phyloP scores from a whole-genome alignment of 2,113 vertebrate genomes.

The Pimephales promelas region DNA sequence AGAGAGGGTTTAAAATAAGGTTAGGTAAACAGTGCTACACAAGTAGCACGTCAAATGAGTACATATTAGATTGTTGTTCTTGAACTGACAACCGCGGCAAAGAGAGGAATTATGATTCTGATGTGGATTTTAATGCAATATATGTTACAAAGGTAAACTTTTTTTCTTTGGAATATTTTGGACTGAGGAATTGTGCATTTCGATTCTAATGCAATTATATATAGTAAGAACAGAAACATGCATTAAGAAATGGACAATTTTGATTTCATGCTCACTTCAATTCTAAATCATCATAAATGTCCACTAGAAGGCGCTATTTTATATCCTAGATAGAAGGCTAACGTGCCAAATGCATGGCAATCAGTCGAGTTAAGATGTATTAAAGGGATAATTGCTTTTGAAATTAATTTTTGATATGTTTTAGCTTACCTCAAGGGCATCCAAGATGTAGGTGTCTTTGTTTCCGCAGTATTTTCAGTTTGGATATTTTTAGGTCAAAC shows the following conservation, averaged over 20 bases:
- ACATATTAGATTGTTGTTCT: background rate
- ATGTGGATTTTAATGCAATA: background rate
- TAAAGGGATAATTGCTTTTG: no score
- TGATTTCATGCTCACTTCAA: background rate
- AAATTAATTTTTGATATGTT: no score
- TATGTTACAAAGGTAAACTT: background rate
- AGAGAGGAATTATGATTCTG: background rate
- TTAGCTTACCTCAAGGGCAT: no score
- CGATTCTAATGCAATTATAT: no score
- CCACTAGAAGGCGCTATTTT: background rate
- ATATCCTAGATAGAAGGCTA: background rate
- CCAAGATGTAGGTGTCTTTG: no score
- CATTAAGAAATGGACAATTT: background rate
- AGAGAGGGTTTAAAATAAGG: constrained; percentile 12
- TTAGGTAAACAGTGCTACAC: constrained; percentile 33
- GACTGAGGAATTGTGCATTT: background rate
- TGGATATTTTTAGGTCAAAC: no score
- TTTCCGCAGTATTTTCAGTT: no score
- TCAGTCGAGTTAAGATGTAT: background rate
- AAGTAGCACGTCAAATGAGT: background rate
- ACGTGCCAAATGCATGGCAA: background rate
- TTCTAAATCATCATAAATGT: background rate
- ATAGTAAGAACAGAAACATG: background rate
- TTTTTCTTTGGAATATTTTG: background rate
- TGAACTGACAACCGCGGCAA: background rate